Base-by-base conservation (phyloP, 2,888 invertebrate species). In the Auanema freiburgensis region DNA sequence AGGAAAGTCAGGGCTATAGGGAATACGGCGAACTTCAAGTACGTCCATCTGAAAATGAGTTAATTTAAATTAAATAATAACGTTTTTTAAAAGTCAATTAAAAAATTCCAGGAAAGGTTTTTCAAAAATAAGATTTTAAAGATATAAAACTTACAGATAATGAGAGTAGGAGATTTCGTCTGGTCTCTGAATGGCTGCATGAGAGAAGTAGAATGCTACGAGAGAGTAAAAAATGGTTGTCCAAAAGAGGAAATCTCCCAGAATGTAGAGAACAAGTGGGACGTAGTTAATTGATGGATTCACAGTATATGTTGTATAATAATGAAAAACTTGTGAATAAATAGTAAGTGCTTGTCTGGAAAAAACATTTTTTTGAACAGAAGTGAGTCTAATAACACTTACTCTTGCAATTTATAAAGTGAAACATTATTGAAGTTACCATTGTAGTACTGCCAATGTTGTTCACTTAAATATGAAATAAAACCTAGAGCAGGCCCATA, bases 221-320 rank as follows among this genome's bases (percentile, higher is more conserved):
- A 66, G 56, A n/a, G 69, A 63, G 1, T 64, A 60, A 56, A 66
- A 64, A 2, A 72, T 56, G 10, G 67, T 52, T 25, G 63, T 59
- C 72, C 72, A 72, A 60, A 72, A 72, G 42, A 72, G 44, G 55
- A 63, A 72, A 49, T 67, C 63, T 5, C 59, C 60, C 14, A 63
- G 49, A 16, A 62, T 53, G 43, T 65, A 72, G 0, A 66, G 65
- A 1, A 65, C 60, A 6, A 69, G 16, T 46, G 21, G 46, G 46
- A 46, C 16, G 10, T 46, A 46, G 10, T 46, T 10, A 33, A 33
- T 33, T 3, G 33, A 33, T 3, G 33, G 33, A 33, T 33, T 33
- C 33, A 33, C 33, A 33, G 33, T 60, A 44, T 72, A 72, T n/a
- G 69, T 72, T 0, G 69, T 72, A 63, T 72, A 72, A 24, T 67